Base-by-base conservation (phyloP, 2,113 vertebrate genomes). In the Hippoglossus stenolepis region DNA sequence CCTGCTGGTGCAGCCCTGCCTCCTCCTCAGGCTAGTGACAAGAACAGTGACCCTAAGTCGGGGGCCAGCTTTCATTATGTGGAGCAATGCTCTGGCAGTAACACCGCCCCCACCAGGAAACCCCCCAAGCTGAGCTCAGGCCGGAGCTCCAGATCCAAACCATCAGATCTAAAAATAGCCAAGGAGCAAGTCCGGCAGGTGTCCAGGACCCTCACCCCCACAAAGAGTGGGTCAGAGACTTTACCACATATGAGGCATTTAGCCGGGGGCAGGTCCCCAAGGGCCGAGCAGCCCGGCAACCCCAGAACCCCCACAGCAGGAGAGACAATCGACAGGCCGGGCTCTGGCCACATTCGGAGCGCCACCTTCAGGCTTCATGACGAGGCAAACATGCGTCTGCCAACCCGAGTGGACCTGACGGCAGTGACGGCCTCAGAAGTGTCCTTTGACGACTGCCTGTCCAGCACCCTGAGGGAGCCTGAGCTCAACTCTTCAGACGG, bases 111-210 rank as follows among this genome's bases (percentile, higher is more conserved):
- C 3, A 91, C 92, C 63, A 95, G 96, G 61, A 96, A 96, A 8
- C 93, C 96, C 0, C 95, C 96, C 1, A 96, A 97, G 0, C 93
- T 97, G 0, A 94, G 92, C 65, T 97, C 96, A 7, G 94, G 95
- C 0, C 95, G 96, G n/a, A 87, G 65, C 2, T 67, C 95, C 35
- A 94, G 96, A 0, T 90, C 96, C 0, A 97, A 96, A 18, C 95
- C 96, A 0, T 90, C 95, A 0, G 97, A 98, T 65, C 93, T 98
- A 2, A 98, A 97, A 77, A 91, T 96, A 1, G 67, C 93, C 0
- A 97, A 95, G 76, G 97, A 99, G 70, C 94, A 94, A 18, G 87
- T 75, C 57, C 95, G 94, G 18, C 93, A 91, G 1, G 74, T 90
- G 2, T 87, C 92, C 0, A 95, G 95, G 38, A 91, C 94, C 26